Evolutionary conservation across 2,797 vertebrate species (phyloP).

Genomic region (Protosalanx chinensis): DNA sequence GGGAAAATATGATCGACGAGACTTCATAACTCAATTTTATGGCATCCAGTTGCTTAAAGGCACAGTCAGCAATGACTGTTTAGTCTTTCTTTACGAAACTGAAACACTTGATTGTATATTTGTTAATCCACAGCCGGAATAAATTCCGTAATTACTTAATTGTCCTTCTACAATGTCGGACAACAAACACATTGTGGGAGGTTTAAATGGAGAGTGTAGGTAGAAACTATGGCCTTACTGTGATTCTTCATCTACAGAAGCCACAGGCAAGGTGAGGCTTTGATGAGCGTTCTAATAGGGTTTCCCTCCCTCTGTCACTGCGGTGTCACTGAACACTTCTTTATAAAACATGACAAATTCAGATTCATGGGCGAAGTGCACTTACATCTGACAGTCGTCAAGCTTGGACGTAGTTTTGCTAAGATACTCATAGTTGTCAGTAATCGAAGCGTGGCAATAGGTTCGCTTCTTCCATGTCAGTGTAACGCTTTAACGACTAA

Average conservation of each 20-base stretch:
- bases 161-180: too few relatives aligned
- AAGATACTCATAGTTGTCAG: neutral
- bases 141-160: too few relatives aligned
- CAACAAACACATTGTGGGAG: too few relatives aligned
- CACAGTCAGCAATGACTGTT: too few relatives aligned
- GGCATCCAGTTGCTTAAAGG: constrained; percentile 1
- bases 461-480: neutral
- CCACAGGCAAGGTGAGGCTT: neutral
- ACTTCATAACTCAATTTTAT: constrained; percentile 13
- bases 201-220: too few relatives aligned
- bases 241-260: neutral
- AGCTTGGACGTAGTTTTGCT: neutral
- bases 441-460: neutral
- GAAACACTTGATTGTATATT: too few relatives aligned
- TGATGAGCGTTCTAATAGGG: neutral
- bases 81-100: too few relatives aligned
- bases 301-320: neutral
- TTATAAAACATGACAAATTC: constrained; percentile 2
- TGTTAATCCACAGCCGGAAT: too few relatives aligned
- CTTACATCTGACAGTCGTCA: too few relatives aligned
- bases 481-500: neutral
- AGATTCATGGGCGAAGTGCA: too few relatives aligned
- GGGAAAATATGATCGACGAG: constrained; percentile 1
- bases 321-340: neutral
- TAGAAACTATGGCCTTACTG: neutral